A percentile compares a stretch with the other conserved stretches of the same genome.
phyloP scores from a whole-genome alignment of 2,888 invertebrate genomes.

The Linyphia triangularis region DNA sequence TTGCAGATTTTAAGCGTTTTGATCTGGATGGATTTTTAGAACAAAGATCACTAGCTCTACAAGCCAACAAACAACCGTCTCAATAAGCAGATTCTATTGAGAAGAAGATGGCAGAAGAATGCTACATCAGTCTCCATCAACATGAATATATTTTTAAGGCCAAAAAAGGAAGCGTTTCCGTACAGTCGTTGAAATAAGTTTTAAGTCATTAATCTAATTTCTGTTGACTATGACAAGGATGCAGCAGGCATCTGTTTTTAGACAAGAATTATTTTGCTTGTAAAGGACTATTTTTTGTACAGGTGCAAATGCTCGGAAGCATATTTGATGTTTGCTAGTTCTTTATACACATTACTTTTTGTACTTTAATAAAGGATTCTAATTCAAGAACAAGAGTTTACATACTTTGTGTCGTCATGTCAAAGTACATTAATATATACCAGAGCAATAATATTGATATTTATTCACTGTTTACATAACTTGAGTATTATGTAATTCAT shows the following conservation, averaged over 20 bases:
- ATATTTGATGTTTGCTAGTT: slow-evolving; percentile 43
- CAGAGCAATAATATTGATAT: slow-evolving; percentile 63
- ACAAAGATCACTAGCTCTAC: slow-evolving; percentile 58
- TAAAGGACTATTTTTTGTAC: slow-evolving; percentile 53
- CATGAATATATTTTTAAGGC: slow-evolving; percentile 61
- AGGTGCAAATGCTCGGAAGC: slow-evolving; percentile 21
- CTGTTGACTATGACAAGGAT: slow-evolving; percentile 15
- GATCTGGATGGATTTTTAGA: slow-evolving; percentile 69
- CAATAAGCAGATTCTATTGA: slow-evolving; percentile 31
- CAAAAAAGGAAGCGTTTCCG: slow-evolving; percentile 2
- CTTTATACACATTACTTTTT: slow-evolving; percentile 66
- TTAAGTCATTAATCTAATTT: slow-evolving; percentile 20
- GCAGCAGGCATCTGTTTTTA: slow-evolving; percentile 31
- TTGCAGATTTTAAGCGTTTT: slow-evolving; percentile 71
- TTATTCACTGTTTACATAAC: slow-evolving; percentile 41
- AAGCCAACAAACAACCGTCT: slow-evolving; percentile 59
- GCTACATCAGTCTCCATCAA: slow-evolving; percentile 30
- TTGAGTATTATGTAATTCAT: slow-evolving; percentile 29
- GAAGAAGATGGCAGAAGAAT: background rate
- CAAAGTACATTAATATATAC: slow-evolving; percentile 51
- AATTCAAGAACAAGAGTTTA: slow-evolving; percentile 10
- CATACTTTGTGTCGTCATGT: slow-evolving; percentile 41
- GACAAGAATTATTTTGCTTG: slow-evolving; percentile 55
- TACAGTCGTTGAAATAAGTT: slow-evolving; percentile 19
- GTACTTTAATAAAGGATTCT: slow-evolving; percentile 53